Conservation (phyloP, 2,888 invertebrate species). For the Choristoneura rosaceana region DNA sequence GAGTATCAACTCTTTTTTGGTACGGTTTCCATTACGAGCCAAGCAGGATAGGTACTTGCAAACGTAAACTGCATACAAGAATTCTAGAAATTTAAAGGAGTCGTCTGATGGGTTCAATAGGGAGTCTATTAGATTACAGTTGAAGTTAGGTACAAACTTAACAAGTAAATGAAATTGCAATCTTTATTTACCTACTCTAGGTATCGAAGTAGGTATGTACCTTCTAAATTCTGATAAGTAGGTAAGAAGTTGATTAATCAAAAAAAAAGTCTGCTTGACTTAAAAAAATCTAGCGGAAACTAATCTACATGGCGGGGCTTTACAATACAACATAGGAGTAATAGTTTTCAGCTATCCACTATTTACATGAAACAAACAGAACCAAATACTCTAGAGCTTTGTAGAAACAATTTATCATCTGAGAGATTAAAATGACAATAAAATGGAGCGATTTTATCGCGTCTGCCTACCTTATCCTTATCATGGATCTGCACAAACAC, state of each 20-base stretch:
- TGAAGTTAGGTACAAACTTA: no score
- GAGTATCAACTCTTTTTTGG: no score
- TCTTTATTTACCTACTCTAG: no score
- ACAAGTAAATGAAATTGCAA: no score
- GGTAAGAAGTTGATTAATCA: background rate
- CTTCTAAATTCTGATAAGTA: background rate
- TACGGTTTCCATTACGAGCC: no score
- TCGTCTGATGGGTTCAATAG: no score
- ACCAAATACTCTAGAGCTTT: background rate
- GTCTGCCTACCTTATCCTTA: conserved; percentile 15
- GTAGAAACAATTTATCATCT: conserved; percentile 3
- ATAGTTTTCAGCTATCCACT: background rate
- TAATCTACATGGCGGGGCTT: background rate
- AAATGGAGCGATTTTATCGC: conserved; percentile 14
- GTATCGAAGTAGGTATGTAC: no score
- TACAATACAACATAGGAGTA: background rate
- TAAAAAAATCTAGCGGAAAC: background rate
- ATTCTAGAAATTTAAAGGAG: no score
- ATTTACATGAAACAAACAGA: background rate
- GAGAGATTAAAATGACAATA: conserved; percentile 18
- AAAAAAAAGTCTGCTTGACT: no score
- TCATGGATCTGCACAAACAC: conserved; percentile 17
- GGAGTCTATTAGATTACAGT: no score
- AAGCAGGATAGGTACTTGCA: no score
- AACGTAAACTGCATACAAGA: no score